Evolutionary conservation across 1,140 invertebrate species (phyloP).

Genomic region (Harpegnathos saltator): DNA sequence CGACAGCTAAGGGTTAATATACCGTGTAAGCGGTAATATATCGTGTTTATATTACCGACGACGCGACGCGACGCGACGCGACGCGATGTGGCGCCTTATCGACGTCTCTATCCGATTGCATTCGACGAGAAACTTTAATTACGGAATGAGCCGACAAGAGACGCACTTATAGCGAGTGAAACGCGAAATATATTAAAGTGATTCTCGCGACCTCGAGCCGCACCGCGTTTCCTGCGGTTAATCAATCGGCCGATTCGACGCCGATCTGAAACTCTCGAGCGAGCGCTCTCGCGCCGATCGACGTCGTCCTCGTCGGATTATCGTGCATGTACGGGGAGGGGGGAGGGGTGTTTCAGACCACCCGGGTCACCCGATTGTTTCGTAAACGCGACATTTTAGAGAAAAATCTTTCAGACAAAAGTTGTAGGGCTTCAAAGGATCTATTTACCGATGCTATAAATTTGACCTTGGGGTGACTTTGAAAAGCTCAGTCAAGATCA

Average conservation of each 20-base stretch:
- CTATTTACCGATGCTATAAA: no score
- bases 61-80: conserved; percentile 24
- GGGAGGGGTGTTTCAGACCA: no score
- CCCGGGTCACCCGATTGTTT: no score
- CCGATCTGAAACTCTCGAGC: background rate
- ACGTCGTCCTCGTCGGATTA: no score
- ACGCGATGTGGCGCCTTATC: conserved; percentile 70
- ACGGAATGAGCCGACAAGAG: conserved; percentile 65
- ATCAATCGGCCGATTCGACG: background rate
- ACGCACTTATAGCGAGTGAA: background rate
- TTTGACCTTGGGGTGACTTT: no score
- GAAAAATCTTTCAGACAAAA: no score
- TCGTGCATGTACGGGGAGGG: no score
- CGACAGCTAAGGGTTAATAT: conserved; percentile 31
- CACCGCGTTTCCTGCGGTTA: background rate
- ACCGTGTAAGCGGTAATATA: conserved; percentile 6
- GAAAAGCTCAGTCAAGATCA: no score
- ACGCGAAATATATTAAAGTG: conserved; percentile 12
- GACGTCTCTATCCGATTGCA: conserved; percentile 64
- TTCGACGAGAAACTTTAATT: conserved; percentile 77
- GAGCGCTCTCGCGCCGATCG: no score
- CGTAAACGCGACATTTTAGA: no score
- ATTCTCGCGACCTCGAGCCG: background rate
- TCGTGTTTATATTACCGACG: no score
- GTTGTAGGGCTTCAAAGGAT: no score